phyloP scores from a whole-genome alignment of 2,888 invertebrate species.

The Gandaritis pyraliata region DNA sequence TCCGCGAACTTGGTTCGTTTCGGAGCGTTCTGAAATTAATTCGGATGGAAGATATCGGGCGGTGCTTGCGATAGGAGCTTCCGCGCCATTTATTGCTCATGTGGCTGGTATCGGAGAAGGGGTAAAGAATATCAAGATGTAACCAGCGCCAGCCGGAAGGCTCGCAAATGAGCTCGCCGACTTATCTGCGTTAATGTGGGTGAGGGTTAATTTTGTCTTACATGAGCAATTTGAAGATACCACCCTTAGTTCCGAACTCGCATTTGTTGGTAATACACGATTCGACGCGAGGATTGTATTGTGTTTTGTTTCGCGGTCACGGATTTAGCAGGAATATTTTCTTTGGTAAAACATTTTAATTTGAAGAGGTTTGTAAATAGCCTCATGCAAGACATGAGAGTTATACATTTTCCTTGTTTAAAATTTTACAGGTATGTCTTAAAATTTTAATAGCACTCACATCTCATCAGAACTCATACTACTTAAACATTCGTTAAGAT shows the following conservation, averaged over 20 bases:
- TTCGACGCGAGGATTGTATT: constrained; percentile 46
- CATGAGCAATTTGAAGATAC: constrained; percentile 83
- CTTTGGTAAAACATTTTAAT: not conserved
- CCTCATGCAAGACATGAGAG: not conserved
- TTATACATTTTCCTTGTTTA: constrained; percentile 1
- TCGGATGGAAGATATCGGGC: constrained; percentile 84
- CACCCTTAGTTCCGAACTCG: constrained; percentile 64
- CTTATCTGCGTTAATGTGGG: constrained; percentile 83
- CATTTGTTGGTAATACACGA: constrained; percentile 61
- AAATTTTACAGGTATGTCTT: constrained; percentile 12
- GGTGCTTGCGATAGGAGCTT: constrained; percentile 76
- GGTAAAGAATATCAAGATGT: constrained; percentile 85
- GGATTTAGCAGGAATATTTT: constrained; percentile 12
- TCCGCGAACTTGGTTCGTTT: constrained; percentile 81
- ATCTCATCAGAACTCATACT: constrained; percentile 51
- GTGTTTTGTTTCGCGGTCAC: constrained; percentile 45
- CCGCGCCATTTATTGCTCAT: constrained; percentile 84
- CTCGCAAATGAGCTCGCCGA: constrained; percentile 84
- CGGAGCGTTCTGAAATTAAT: constrained; percentile 81
- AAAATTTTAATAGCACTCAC: constrained; percentile 36
- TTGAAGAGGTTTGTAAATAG: not conserved
- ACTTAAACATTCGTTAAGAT: constrained; percentile 82
- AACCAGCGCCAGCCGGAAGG: constrained; percentile 82
- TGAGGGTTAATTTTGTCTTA: constrained; percentile 83
- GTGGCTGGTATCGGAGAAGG: constrained; percentile 81